Conservation (phyloP, 1,140 invertebrate species). For the Drosophila nigrodunni region DNA sequence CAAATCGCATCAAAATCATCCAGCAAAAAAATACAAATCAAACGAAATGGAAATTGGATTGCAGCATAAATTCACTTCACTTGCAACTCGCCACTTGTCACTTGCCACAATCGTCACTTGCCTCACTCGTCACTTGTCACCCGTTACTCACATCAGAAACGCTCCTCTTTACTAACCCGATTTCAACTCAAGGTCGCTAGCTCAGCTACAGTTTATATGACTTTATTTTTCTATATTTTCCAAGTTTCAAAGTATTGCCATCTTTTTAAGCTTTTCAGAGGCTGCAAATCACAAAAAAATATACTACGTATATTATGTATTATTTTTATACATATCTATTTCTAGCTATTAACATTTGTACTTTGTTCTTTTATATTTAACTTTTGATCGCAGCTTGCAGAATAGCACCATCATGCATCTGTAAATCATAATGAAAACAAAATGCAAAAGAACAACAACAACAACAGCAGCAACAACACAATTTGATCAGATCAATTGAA, state of each 20-base stretch:
- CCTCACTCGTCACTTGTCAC: slow-evolving; percentile 20
- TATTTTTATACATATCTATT: slow-evolving; percentile 28
- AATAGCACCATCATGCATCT: slow-evolving; percentile 85
- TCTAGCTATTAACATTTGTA: slow-evolving; percentile 46
- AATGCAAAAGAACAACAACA: slow-evolving; percentile 20
- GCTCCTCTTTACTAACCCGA: slow-evolving; percentile 15
- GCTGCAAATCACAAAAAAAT: not conserved
- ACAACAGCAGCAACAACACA: not conserved
- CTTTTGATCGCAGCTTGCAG: slow-evolving; percentile 74
- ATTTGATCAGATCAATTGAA: slow-evolving; percentile 16
- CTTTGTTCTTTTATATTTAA: slow-evolving; percentile 21
- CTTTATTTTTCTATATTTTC: slow-evolving; percentile 12
- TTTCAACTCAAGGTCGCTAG: slow-evolving; percentile 8
- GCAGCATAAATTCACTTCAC: slow-evolving; percentile 21
- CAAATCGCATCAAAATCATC: slow-evolving; percentile 32
- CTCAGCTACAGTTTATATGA: slow-evolving; percentile 13
- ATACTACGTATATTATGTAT: not conserved
- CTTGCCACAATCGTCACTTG: slow-evolving; percentile 27
- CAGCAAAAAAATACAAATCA: slow-evolving; percentile 18
- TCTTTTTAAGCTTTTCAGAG: slow-evolving; percentile 67
- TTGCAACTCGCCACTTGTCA: slow-evolving; percentile 16
- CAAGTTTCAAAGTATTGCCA: slow-evolving; percentile 75
- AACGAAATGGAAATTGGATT: not conserved
- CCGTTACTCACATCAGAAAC: slow-evolving; percentile 23
- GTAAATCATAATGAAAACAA: slow-evolving; percentile 53